phyloP scores from a whole-genome alignment of 2,797 vertebrate species.

The Xyrichtys novacula region DNA sequence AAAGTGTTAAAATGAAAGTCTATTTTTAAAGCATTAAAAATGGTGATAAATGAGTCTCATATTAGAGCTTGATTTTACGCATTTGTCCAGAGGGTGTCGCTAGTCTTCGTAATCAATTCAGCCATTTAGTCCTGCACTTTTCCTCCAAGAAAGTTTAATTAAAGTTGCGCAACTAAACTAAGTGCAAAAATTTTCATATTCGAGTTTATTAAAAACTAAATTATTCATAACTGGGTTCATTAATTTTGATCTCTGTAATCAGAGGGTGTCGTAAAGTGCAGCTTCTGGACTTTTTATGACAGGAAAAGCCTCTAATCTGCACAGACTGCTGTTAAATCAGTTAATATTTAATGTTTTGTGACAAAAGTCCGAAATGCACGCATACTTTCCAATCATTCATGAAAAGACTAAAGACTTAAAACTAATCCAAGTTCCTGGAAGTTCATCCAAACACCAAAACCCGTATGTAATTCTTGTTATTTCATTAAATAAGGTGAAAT shows the following conservation, averaged over 20 bases:
- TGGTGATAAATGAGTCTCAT: too few relatives aligned
- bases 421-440: background rate
- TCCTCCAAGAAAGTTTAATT: too few relatives aligned
- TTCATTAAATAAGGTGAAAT: background rate
- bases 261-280: background rate
- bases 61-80: background rate
- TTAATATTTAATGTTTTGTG: background rate
- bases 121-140: too few relatives aligned
- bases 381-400: background rate
- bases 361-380: background rate
- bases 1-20: too few relatives aligned
- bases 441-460: background rate
- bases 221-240: too few relatives aligned
- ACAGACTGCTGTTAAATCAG: too few relatives aligned
- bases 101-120: background rate
- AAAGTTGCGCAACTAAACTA: too few relatives aligned
- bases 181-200: too few relatives aligned
- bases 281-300: too few relatives aligned
- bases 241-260: too few relatives aligned
- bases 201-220: too few relatives aligned
- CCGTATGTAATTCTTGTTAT: background rate
- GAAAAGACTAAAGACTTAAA: background rate
- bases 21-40: too few relatives aligned
- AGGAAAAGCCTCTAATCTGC: background rate
- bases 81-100: constrained; percentile 54